These are phyloP conservation scores for Limnephilus lunatus DNA, from an alignment of 2,888 invertebrate species.

Conservation along the genomic window DNA sequence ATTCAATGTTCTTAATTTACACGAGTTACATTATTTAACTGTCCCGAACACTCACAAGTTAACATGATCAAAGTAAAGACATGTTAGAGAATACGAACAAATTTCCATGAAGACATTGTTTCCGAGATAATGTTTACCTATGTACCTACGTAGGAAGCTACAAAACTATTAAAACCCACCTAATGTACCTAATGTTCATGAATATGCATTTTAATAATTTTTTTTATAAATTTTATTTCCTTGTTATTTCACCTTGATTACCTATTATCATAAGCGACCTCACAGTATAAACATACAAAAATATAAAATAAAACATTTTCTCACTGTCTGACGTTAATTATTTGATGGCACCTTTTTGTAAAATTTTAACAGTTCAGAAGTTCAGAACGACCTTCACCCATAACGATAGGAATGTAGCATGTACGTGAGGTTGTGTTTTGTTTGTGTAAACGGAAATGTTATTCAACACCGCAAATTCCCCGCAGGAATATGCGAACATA, in stretches of 20 bases:
- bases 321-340: not conserved
- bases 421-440: not conserved
- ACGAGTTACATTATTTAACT: no score
- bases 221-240: no score
- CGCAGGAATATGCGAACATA: not conserved
- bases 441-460: not conserved
- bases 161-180: not conserved
- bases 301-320: not conserved
- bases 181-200: not conserved
- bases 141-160: not conserved
- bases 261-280: not conserved
- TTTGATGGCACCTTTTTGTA: not conserved
- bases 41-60: no score
- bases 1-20: no score
- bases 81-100: no score
- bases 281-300: not conserved
- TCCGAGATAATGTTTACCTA: not conserved
- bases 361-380: not conserved
- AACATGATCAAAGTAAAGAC: no score
- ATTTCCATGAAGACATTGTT: not conserved
- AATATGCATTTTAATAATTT: no score
- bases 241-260: no score
- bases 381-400: not conserved
- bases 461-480: not conserved
- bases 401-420: no score